Percentiles rank a stretch among this genome's conserved stretches.
Conservation (phyloP, 1,140 invertebrate genomes). For the Bilobella aurantiaca region DNA sequence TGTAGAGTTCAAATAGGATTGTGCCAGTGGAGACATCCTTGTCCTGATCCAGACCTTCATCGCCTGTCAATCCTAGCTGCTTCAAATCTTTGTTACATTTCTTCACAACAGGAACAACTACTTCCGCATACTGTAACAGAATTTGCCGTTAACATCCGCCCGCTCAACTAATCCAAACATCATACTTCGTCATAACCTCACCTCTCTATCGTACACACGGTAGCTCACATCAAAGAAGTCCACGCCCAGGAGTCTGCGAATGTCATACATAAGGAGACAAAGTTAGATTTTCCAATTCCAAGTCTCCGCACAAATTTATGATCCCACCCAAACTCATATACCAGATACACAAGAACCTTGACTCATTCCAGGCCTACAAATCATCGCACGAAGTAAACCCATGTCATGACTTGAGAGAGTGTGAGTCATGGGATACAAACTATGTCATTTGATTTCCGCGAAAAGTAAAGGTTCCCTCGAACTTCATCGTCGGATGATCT, state of each 20-base stretch:
- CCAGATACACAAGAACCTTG: no score
- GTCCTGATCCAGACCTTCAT: slow-evolving; percentile 40
- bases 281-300: not conserved
- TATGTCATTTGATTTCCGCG: no score
- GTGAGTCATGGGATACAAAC: no score
- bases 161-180: no score
- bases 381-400: no score
- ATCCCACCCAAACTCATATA: no score
- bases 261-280: not conserved
- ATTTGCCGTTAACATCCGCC: no score
- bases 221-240: slow-evolving; percentile 45
- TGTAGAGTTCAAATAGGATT: slow-evolving; percentile 78
- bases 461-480: no score
- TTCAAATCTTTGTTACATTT: slow-evolving; percentile 62
- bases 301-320: not conserved
- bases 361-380: no score
- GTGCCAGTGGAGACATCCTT: slow-evolving; percentile 66
- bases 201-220: slow-evolving; percentile 63
- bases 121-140: slow-evolving; percentile 51
- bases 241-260: slow-evolving; percentile 40
- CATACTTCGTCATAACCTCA: no score
- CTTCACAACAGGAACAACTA: slow-evolving; percentile 57
- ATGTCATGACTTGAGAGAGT: no score
- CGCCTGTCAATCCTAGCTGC: slow-evolving; percentile 51
- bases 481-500: no score